These are phyloP conservation scores for Ia io DNA, from an alignment of 2,113 vertebrate species.

Conservation along the genomic window DNA sequence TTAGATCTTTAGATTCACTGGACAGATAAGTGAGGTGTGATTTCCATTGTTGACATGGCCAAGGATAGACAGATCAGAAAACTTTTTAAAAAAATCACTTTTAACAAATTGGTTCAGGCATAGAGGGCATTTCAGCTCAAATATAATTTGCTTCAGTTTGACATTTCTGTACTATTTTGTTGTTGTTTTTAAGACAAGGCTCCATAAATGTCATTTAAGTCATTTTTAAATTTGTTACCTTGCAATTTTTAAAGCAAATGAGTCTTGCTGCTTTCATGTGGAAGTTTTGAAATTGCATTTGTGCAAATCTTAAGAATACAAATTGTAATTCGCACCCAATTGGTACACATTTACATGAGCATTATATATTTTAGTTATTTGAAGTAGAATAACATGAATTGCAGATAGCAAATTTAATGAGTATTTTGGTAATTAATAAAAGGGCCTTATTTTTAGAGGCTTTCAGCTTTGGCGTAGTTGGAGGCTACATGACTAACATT, in stretches of 20 bases:
- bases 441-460: neutral
- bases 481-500: neutral
- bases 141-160: neutral
- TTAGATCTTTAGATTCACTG: neutral
- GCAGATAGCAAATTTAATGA: conserved; percentile 8
- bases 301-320: conserved; percentile 19
- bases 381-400: neutral
- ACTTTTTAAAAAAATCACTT: neutral
- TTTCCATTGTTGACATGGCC: neutral
- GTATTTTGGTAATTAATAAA: neutral
- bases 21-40: neutral
- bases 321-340: neutral
- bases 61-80: neutral
- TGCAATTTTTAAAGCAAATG: neutral
- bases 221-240: neutral
- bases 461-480: neutral
- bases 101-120: neutral
- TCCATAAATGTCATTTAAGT: conserved; percentile 9
- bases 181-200: neutral
- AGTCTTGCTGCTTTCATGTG: neutral
- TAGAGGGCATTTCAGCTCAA: neutral
- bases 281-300: neutral
- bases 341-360: neutral
- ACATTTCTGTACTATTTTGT: neutral
- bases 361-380: conserved; percentile 37